A percentile compares a stretch with the other conserved stretches of the same genome.
These are phyloP conservation scores for Pipistrellus kuhlii DNA, from an alignment of 2,797 vertebrate species.

Conservation along the genomic window DNA sequence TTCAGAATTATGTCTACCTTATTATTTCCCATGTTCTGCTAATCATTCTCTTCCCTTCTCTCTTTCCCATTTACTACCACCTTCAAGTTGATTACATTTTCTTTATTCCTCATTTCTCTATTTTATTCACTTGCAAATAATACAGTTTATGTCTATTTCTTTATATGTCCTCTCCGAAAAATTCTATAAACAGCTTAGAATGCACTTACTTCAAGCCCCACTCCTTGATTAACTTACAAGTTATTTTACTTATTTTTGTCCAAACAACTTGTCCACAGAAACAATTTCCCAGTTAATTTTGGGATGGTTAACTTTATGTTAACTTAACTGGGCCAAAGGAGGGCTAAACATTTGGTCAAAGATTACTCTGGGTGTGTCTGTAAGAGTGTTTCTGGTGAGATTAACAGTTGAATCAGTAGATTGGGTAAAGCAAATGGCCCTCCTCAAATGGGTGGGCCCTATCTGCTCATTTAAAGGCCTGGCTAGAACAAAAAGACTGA, in stretches of 20 bases:
- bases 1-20: background rate
- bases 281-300: slow-evolving; percentile 3
- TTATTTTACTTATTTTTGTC: background rate
- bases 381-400: background rate
- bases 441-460: background rate
- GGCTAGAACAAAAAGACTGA: background rate
- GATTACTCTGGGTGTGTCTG: background rate
- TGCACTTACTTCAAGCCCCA: background rate
- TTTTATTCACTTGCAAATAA: slow-evolving; percentile 23
- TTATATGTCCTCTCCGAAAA: background rate
- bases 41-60: background rate
- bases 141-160: background rate
- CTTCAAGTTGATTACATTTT: background rate
- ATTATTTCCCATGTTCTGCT: background rate
- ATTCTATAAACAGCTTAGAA: background rate
- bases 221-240: background rate
- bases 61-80: background rate
- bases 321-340: background rate
- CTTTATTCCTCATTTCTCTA: background rate
- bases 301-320: background rate
- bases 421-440: background rate
- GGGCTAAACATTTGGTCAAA: background rate
- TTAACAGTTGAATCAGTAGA: background rate
- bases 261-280: background rate
- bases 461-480: background rate